These are phyloP conservation scores for Ichneumoninae sp. DNA, from an alignment of 2,888 invertebrate species.

Conservation along the genomic window DNA sequence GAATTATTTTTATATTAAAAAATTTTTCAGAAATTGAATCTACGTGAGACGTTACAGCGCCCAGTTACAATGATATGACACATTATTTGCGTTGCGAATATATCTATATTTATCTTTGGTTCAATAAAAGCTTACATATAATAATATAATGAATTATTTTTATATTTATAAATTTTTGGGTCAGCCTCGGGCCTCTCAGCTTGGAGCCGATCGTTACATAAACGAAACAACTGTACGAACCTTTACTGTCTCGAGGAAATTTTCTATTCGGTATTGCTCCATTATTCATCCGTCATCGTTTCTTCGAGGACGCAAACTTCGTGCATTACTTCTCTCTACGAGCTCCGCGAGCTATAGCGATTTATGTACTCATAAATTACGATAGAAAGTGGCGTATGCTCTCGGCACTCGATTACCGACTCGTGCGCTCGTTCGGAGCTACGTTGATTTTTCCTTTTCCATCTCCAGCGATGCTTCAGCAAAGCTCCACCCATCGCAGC, in stretches of 20 bases:
- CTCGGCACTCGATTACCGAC: neutral
- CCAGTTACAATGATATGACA: too few relatives aligned
- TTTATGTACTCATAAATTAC: conserved; percentile 41
- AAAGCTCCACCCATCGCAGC: neutral
- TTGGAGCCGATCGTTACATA: neutral
- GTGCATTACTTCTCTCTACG: neutral
- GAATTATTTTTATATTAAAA: too few relatives aligned
- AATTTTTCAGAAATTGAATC: too few relatives aligned
- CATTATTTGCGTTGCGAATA: too few relatives aligned
- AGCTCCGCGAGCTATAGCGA: neutral
- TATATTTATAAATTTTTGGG: too few relatives aligned
- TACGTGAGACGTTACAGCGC: too few relatives aligned
- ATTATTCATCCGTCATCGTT: conserved; percentile 3
- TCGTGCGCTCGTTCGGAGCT: neutral
- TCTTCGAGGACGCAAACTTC: neutral
- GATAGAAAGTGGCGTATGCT: conserved; percentile 16
- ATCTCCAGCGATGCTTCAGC: neutral
- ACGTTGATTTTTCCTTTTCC: conserved; percentile 11
- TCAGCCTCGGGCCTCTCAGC: neutral
- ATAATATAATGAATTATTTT: too few relatives aligned
- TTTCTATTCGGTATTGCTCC: neutral
- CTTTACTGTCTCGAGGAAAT: neutral
- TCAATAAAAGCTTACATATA: too few relatives aligned
- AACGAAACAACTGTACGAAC: neutral
- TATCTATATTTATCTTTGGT: too few relatives aligned